Conservation (phyloP, 2,888 invertebrate species). For the Celastrina argiolus region DNA sequence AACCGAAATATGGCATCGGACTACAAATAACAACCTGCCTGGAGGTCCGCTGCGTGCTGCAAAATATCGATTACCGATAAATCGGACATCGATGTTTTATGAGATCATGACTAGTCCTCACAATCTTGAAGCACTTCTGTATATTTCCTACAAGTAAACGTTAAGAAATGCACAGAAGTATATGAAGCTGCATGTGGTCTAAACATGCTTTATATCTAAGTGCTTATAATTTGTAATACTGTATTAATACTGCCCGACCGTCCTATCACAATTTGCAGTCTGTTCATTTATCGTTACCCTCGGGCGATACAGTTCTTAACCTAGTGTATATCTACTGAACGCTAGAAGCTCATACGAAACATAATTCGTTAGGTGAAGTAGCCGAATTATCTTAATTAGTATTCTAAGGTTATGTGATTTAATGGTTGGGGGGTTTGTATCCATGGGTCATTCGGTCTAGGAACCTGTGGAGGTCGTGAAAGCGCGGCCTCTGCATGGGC, state of each 20-base stretch:
- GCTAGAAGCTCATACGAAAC: conserved; percentile 37
- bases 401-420: conserved; percentile 28
- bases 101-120: conserved; percentile 34
- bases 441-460: conserved; percentile 86
- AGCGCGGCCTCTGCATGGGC: conserved; percentile 88
- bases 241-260: conserved; percentile 51
- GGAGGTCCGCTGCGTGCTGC: conserved; percentile 28
- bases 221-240: conserved; percentile 46
- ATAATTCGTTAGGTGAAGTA: conserved; percentile 31
- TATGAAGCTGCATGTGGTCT: conserved; percentile 47
- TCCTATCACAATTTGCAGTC: conserved; percentile 38
- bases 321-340: conserved; percentile 31
- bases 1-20: conserved; percentile 29
- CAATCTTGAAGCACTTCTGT: conserved; percentile 33
- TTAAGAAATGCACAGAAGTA: conserved; percentile 45
- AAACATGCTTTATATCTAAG: conserved; percentile 38
- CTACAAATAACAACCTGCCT: conserved; percentile 27
- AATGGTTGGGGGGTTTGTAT: conserved; percentile 72
- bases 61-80: conserved; percentile 33
- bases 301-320: conserved; percentile 31
- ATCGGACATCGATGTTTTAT: conserved; percentile 41
- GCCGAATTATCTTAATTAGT: conserved; percentile 21
- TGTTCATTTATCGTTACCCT: conserved; percentile 31
- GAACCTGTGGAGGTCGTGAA: conserved; percentile 92
- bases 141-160: conserved; percentile 40